Evolutionary conservation across 2,888 invertebrate species (phyloP), one percentile per base, ranked within the genome.

Genomic region (Platycnemis pennipes): DNA sequence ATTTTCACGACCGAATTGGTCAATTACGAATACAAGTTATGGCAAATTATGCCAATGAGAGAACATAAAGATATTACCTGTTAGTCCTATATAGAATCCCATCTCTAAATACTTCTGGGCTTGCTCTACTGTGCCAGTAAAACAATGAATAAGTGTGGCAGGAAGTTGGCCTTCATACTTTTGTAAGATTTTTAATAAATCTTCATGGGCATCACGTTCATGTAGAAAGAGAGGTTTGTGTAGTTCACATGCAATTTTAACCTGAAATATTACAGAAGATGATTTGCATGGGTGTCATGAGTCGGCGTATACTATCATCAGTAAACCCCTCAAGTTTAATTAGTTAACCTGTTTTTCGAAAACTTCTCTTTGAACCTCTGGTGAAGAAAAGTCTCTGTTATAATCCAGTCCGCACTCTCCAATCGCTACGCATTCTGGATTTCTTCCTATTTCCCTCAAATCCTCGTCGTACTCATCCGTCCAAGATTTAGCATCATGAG

Each of bases 391-490:
- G 96, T 99, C 99, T 96, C 99, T 98, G 96, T 98, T 99, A 96
- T 98, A 99, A 97, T 99, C 99, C 95, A 99, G 97, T 63, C 99
- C 99, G 96, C 99, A 99, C 96, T 99, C 99, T 42, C 99, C 99
- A 85, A 99, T 97, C 3, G 99, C 99, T 53, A 99, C 99, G 96
- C 99, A 99, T 97, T 99, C 99, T 4, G 98, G 98, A 96, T 98
- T 98, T 94, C 97, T 97, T 37, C 98, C 98, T 95, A 98, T 97
- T 95, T 97, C 97, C 95, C 97, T 97, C 94, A 99, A 97, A 96
- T 98, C 98, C 45, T 96, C 95, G 3, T 96, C 95, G 7, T 97
- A 97, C 13, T 97, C 97, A 8, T 97, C 97, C 86, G 97, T 97
- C 99, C 99, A 99, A 3, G 98, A 98, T 96, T 99, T 99, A 0